Base-by-base conservation (phyloP, 1,140 invertebrate genomes). In the Nautilus pompilius region DNA sequence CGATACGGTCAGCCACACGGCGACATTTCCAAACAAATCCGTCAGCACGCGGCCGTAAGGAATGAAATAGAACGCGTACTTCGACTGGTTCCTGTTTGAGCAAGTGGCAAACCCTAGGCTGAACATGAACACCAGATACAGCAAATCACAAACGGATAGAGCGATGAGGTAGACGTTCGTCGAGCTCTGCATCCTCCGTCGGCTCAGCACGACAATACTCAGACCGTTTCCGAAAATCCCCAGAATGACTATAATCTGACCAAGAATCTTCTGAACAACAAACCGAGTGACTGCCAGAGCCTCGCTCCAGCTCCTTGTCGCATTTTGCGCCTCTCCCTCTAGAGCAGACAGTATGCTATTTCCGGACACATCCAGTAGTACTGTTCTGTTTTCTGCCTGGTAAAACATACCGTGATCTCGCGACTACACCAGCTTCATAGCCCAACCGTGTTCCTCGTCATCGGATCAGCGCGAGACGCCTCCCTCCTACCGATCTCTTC, bases 1-100 rank as follows among this genome's bases (percentile, higher is more conserved):
- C 30, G 89, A 88, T 3, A 91, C 89, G 29, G 89, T 90, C 55
- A 92, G 80, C 89, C 90, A 91, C 34, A 90, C 89, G 24, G 89
- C 76, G 13, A 88, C 88, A 77, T 88, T 90, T 68, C 87, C 87
- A 58, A 87, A 85, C 28, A 87, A 85, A 78, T 90, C 88, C 17
- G 86, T 85, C 36, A 90, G 75, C 83, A 87, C 88, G 28, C 87
- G 78, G 3, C 80, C 86, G 62, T 87, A 85, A 0, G 84, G 83
- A 56, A 79, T 79, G 61, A 83, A 80, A 34, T 84, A 78, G 46
- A 76, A 74, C 6, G 70, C 68, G 0, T 56, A 46, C 29, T 60
- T 28, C 30, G 61, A 32, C 29, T 72, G 63, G 8, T 58, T 48
- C 1, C 26, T 55, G 17, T 70, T 65, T 10, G 67, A 61, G 62